phyloP scores from a whole-genome alignment of 2,113 vertebrate species.

The Tapirus terrestris region DNA sequence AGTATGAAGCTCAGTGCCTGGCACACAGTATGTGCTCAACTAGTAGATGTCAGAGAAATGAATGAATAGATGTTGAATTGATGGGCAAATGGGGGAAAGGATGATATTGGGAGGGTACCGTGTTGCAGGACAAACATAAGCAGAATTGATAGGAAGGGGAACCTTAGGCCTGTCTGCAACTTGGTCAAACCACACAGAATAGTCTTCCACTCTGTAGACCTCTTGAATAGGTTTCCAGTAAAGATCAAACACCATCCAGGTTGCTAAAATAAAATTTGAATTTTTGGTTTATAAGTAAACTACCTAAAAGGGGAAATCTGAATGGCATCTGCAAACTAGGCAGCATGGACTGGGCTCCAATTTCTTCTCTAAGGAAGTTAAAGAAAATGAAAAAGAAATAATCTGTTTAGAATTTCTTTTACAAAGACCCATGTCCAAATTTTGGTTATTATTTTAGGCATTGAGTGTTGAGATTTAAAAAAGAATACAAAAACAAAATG shows the following conservation, averaged over 20 bases:
- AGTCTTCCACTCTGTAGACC: not conserved
- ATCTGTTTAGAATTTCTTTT: not conserved
- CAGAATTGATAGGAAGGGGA: not conserved
- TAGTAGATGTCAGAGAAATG: not conserved
- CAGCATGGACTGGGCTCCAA: not conserved
- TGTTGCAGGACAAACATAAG: not conserved
- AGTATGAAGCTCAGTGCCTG: not conserved
- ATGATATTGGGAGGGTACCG: not conserved
- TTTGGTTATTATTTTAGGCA: constrained; percentile 14
- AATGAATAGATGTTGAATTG: not conserved
- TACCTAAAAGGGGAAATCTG: too few relatives aligned
- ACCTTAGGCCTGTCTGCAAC: not conserved
- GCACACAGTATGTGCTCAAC: not conserved
- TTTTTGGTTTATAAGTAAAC: not conserved
- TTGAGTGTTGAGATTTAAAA: not conserved
- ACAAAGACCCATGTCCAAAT: not conserved
- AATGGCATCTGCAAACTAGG: not conserved
- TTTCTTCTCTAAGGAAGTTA: not conserved
- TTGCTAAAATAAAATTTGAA: not conserved
- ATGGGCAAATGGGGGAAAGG: not conserved
- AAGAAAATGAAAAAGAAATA: not conserved
- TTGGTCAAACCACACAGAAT: not conserved
- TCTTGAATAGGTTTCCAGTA: not conserved
- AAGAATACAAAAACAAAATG: not conserved
- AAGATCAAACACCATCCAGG: not conserved